Base-by-base conservation (phyloP, 2,797 vertebrate species). In the Semaprochilodus insignis region DNA sequence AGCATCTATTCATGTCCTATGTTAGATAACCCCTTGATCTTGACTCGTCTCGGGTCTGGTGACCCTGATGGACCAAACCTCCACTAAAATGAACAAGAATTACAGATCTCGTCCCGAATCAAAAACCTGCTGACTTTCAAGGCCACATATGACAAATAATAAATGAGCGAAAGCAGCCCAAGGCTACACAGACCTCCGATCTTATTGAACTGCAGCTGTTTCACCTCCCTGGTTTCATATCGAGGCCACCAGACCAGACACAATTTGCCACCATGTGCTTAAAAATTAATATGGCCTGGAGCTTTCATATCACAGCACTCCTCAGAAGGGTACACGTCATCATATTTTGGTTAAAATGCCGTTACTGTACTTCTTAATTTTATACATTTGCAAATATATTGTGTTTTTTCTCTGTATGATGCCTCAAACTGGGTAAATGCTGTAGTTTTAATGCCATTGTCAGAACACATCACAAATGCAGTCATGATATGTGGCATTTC, bases 81-180 rank as follows among this genome's bases (percentile, higher is more conserved):
- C 63, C n/a, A 62, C 67, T 40, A 69, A 76, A 48, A 66, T 48
- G 14, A 67, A 75, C 57, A 59, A 2, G 27, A 73, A 36, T 25
- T 66, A 74, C 69, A 80, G 48, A 84, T 60, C 73, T 21, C 36
- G 27, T 51, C 40, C 6, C 52, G 66, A 74, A 59, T 51, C 74
- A 55, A 27, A 77, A 74, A 23, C 27, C 60, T 70, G 79, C 86
- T 75, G 77, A 81, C 81, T 81, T 76, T 19, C 78, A 82, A 74
- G 80, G 81, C 66, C 80, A 57, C 81, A 27, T 48, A 69, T 83
- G 59, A 80, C 51, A 88, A 83, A 88, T 87, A 85, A 87, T 65
- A 78, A 67, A 84, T 63, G 66, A 82, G 27, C 7, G 60, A 66
- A 84, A 19, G 27, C 40, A 23, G 21, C 65, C 72, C 77, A 75